Percentiles rank a stretch among this genome's conserved stretches.
These are phyloP conservation scores for Drosophila emarginata DNA, from an alignment of 2,888 invertebrate species.

Conservation along the genomic window DNA sequence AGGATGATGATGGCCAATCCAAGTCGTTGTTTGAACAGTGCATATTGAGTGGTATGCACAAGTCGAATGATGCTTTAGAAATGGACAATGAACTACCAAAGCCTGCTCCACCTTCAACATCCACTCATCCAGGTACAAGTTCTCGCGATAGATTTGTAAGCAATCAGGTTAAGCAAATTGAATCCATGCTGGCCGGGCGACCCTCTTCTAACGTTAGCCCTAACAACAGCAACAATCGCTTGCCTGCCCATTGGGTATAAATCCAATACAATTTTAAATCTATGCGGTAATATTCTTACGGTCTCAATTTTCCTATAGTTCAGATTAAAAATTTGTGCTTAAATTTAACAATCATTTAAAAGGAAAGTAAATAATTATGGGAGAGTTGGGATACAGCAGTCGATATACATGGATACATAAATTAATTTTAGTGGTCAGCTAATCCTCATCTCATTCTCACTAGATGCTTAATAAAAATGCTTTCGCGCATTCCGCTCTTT, in stretches of 20 bases:
- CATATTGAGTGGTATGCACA: conserved; percentile 89
- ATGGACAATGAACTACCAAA: conserved; percentile 44
- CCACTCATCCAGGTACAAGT: conserved; percentile 28
- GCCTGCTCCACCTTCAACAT: background rate
- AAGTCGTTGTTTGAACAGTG: conserved; percentile 87
- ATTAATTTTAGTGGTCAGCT: conserved; percentile 39
- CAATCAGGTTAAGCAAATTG: conserved; percentile 71
- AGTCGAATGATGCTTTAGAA: conserved; percentile 78
- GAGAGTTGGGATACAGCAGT: conserved; percentile 38
- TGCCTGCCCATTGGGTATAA: conserved; percentile 26
- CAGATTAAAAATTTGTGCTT: conserved; percentile 68
- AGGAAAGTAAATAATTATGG: conserved; percentile 28
- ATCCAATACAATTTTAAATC: conserved; percentile 44
- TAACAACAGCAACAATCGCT: conserved; percentile 19
- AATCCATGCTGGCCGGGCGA: conserved; percentile 69
- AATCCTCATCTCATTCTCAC: background rate
- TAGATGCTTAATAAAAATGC: conserved; percentile 84
- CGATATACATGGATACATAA: conserved; percentile 52
- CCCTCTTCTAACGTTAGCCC: conserved; percentile 32
- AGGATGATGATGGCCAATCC: conserved; percentile 83
- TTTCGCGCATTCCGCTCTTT: conserved; percentile 96
- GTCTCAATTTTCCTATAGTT: conserved; percentile 74
- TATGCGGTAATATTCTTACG: conserved; percentile 72
- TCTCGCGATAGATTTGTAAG: conserved; percentile 61
- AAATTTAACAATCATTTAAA: conserved; percentile 61